These are phyloP conservation scores for Synergus japonicus DNA, from an alignment of 2,888 invertebrate species.

Conservation along the genomic window DNA sequence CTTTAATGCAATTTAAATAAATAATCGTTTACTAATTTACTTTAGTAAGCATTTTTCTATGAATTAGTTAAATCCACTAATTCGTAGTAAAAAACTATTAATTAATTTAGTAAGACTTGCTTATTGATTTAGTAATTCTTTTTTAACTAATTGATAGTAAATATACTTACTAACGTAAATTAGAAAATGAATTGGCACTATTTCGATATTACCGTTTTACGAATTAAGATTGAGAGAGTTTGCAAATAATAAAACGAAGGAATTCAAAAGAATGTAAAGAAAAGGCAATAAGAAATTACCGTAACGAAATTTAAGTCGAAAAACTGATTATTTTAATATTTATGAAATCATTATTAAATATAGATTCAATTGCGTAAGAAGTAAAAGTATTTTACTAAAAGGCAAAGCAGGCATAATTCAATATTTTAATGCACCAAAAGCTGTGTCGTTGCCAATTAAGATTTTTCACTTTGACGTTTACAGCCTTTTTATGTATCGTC, in stretches of 20 bases:
- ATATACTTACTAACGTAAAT: too few relatives aligned
- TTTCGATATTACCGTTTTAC: too few relatives aligned
- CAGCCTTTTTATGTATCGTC: slow-evolving; percentile 33
- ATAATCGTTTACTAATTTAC: background rate
- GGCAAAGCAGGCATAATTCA: slow-evolving; percentile 16
- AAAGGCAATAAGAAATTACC: background rate
- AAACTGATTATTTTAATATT: background rate
- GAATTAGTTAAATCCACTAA: too few relatives aligned
- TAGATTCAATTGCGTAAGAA: slow-evolving; percentile 8
- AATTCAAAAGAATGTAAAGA: background rate
- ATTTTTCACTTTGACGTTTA: slow-evolving; percentile 34
- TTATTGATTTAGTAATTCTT: too few relatives aligned
- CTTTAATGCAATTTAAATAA: background rate
- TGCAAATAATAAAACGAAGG: too few relatives aligned
- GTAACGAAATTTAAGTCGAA: background rate
- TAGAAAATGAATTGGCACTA: too few relatives aligned
- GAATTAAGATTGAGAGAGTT: too few relatives aligned
- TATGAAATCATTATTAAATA: background rate
- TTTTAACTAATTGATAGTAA: too few relatives aligned
- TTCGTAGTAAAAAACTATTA: too few relatives aligned
- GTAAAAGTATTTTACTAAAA: slow-evolving; percentile 34
- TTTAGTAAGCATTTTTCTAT: too few relatives aligned
- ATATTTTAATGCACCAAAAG: slow-evolving; percentile 20
- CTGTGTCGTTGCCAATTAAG: slow-evolving; percentile 36
- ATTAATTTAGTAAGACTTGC: too few relatives aligned